Base-by-base conservation (phyloP, 2,888 invertebrate genomes). In the Acanthosepion esculentum region DNA sequence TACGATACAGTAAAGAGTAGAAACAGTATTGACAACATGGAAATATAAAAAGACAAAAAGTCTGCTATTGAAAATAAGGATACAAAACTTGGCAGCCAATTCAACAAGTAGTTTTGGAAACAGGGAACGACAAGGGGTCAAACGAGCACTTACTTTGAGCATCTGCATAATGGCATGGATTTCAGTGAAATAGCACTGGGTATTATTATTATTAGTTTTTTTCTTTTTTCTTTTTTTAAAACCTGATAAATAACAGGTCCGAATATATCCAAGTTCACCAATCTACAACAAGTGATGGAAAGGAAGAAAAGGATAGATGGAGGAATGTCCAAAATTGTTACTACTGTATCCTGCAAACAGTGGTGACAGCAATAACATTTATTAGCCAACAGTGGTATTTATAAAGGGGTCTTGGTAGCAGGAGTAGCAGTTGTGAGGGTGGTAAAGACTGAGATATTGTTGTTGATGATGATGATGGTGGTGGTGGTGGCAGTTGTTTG, bases 81-180 rank as follows among this genome's bases (percentile, higher is more conserved):
- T 6, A 15, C 20, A 55, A 59, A 20, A 23, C 6, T 23, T 7
- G n/a, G 20, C 33, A 2, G 10, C 4, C 12, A 5, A 78, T n/a
- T 78, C n/a, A n/a, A 33, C n/a, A 78, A 78, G 78, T 78, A 15
- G n/a, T 78, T 33, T 12, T 33, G 78, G n/a, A 78, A 78, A 33
- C 10, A 3, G n/a, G 0, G 50, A 48, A 41, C 48, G n/a, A 6
- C 18, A 41, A 33, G 92, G 48, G 92, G 92, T 92, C 59, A 59
- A 59, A 78, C 12, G 33, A 78, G 15, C 78, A 78, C 78, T 78
- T 78, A 78, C 78, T 78, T 78, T 78, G 78, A 78, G 78, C 78
- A 78, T 78, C 78, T 78, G 78, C n/a, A 78, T 78, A n/a, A n/a
- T 78, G 78, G 78, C 78, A 78, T n/a, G 78, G 10, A 78, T 78